Conservation (phyloP, 2,113 vertebrate species). For the Vulpes ferrilata region DNA sequence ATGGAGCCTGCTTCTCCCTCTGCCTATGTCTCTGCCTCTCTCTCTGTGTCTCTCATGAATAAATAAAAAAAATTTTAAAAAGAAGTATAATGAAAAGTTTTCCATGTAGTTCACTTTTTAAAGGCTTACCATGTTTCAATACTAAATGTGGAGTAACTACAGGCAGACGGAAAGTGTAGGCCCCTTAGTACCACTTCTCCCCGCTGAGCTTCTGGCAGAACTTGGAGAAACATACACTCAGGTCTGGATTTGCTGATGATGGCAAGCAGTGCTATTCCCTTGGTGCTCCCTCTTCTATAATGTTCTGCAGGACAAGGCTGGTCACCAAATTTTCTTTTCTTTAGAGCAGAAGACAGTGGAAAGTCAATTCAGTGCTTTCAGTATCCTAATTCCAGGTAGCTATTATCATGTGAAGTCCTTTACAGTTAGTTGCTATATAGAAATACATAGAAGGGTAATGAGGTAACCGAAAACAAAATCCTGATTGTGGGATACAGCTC, state of each 20-base stretch:
- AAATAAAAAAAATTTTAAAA: too few relatives aligned
- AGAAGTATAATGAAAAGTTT: not conserved
- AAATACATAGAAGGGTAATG: not conserved
- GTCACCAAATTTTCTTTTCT: not conserved
- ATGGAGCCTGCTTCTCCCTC: too few relatives aligned
- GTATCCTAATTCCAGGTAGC: not conserved
- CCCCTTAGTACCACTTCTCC: not conserved
- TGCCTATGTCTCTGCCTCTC: too few relatives aligned
- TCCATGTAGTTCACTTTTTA: not conserved
- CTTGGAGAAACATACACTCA: not conserved
- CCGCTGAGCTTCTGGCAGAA: not conserved
- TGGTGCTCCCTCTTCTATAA: not conserved
- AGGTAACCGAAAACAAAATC: not conserved
- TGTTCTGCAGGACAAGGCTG: not conserved
- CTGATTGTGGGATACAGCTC: not conserved
- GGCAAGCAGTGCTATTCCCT: not conserved
- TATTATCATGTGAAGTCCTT: slow-evolving; percentile 15
- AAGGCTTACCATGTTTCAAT: not conserved
- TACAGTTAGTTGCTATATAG: not conserved
- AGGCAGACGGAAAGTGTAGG: not conserved
- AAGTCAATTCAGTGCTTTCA: not conserved
- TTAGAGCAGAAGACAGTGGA: not conserved
- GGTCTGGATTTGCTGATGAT: not conserved
- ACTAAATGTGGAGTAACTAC: not conserved
- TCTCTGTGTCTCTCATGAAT: too few relatives aligned